Base-by-base conservation (phyloP, 2,113 vertebrate species). In the Xenus cinereus region DNA sequence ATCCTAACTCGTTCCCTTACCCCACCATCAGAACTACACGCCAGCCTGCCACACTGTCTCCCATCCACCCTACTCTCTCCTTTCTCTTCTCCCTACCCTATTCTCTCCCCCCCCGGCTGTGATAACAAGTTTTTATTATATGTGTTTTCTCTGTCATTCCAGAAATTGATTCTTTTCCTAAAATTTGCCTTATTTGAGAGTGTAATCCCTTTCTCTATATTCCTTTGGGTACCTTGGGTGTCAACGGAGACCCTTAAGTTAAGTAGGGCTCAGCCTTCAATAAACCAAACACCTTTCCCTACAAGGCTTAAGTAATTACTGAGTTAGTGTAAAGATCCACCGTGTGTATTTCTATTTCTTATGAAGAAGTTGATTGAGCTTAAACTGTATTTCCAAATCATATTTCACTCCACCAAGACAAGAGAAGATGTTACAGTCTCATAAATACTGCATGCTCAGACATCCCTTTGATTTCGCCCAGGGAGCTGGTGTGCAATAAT, bases 291-390 rank as follows among this genome's bases (percentile, higher is more conserved):
- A 57, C 28, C 24, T 75, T 81, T 71, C 46, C 76, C 43, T 59
- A 35, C 23, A 67, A 90, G 57, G 66, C 48, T 33, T 59, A 63
- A 74, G 74, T 54, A 90, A 76, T 50, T 66, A 54, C 66, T 35
- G 69, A 64, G 51, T 73, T 68, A 86, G 28, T 37, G 20, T 75
- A 73, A 92, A 89, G 69, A 90, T 57, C 71, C 46, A 75, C n/a
- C 35, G 32, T 66, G 48, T 37, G 30, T 62, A 50, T 74, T 92
- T 91, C 48, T 78, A 4, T 37, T 32, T 84, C 87, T 51, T 43
- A 76, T 89, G 76, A 84, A n/a, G 76, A 89, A 91, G 66, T 43
- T 92, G 69, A 84, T 95, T 96, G 81, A 72, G 51, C 35, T 78
- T 79, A 87, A 94, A 79, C n/a, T 76, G 22, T 92, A 33, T 62